Conservation (phyloP, 2,113 vertebrate species). For the Bambusicola thoracicus region DNA sequence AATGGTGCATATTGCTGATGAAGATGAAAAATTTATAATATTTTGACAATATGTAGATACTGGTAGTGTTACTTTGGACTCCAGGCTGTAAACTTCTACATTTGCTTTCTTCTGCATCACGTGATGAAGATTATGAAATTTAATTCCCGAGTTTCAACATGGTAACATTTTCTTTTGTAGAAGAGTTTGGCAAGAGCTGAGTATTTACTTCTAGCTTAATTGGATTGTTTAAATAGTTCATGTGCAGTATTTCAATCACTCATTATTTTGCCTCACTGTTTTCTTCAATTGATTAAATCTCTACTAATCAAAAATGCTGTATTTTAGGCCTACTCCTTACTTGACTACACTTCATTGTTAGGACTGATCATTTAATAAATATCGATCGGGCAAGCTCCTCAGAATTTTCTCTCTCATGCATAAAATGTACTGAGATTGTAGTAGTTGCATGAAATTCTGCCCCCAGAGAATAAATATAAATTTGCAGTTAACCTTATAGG, state of each 20-base stretch:
- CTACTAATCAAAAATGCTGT: not conserved
- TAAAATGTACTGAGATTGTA: not conserved
- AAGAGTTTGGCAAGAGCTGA: not conserved
- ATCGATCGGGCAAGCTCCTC: not conserved
- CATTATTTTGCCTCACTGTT: conserved; percentile 16
- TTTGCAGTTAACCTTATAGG: not conserved
- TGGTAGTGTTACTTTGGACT: not conserved
- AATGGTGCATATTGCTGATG: not conserved
- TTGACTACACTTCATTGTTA: not conserved
- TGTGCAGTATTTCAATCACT: not conserved
- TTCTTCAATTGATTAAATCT: conserved; percentile 31
- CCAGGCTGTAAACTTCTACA: not conserved
- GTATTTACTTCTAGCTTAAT: conserved; percentile 17
- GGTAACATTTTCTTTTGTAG: not conserved
- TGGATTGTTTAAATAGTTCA: conserved; percentile 11
- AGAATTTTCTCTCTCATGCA: conserved; percentile 15
- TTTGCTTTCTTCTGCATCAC: not conserved
- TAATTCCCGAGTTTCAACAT: not conserved
- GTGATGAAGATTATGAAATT: not conserved
- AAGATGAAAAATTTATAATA: not conserved
- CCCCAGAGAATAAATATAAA: not conserved
- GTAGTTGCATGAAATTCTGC: not conserved
- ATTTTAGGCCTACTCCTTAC: not conserved
- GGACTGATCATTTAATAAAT: conserved; percentile 23
- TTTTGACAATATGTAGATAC: not conserved